Base-by-base conservation (phyloP, 2,797 vertebrate species). In the Mormyrus hasselquistii region DNA sequence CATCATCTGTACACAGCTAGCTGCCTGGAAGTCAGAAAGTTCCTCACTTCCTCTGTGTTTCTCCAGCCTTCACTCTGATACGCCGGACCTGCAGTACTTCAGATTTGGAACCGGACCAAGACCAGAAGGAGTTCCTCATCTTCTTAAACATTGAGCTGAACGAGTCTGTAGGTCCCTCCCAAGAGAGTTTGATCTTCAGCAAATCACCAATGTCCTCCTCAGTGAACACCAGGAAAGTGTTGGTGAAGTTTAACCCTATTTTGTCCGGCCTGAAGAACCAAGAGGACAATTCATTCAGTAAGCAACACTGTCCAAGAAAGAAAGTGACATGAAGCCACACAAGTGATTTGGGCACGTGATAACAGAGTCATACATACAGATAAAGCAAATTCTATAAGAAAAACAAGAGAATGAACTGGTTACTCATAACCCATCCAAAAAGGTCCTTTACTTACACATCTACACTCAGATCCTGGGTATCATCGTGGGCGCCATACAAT, bases 171-270 rank as follows among this genome's bases (percentile, higher is more conserved):
- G 94, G 90, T 0, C 94, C 96, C 50, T 99, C 96, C 98, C 98
- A 99, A 53, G 92, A 97, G 86, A 99, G 95, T 12, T 92, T 94
- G 89, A 99, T 98, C 93, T 96, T 97, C 83, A 98, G 65, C 82
- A 99, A 95, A 9, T 99, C 97, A 0, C 98, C 98, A 41, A 99
- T 96, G 9, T 99, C 97, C 22, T 97, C 92, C 76, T 98, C 98
- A 0, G 97, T 98, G 25, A 98, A 98, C 59, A 99, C 97, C 93
- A 99, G 94, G 94, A 99, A 99, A 12, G 98, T 98, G 94, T 98
- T 99, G 0, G 98, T 99, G 65, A 96, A 92, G 0, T 99, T 99
- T 50, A 98, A 92, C 19, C 95, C 94, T 0, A 99, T 91, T 16
- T 91, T 47, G 1, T 96, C 95, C 0, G 94, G 94, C 88, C 98